These are phyloP conservation scores for Dromococcyx pavoninus DNA, from an alignment of 2,797 vertebrate species.

Conservation along the genomic window DNA sequence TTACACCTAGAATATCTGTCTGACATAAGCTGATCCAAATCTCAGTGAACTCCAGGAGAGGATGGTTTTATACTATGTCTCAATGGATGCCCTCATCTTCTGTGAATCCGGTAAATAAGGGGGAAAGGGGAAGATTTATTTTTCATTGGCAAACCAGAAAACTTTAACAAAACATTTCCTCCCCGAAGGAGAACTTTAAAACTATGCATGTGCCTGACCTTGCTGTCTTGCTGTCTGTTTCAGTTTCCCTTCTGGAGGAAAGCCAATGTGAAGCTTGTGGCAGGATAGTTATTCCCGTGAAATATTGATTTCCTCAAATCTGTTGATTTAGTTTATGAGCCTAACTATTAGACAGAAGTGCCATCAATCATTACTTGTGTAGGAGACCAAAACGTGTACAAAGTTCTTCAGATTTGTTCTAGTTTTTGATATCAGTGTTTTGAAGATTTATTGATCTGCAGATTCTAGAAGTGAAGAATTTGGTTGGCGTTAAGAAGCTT, in stretches of 20 bases:
- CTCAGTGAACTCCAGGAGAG: not conserved
- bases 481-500: not conserved
- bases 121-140: not conserved
- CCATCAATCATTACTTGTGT: not conserved
- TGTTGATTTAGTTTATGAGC: not conserved
- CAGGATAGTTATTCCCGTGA: not conserved
- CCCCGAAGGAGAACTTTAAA: not conserved
- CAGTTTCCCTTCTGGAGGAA: slow-evolving; percentile 21
- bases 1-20: not conserved
- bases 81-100: not conserved
- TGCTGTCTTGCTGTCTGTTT: not conserved
- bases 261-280: not conserved
- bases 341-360: not conserved
- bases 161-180: not conserved
- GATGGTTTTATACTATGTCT: not conserved
- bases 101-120: not conserved
- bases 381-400: not conserved
- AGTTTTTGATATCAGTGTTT: not conserved
- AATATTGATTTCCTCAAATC: not conserved
- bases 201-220: not conserved
- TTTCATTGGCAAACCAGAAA: not conserved
- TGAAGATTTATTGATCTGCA: not conserved
- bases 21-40: not conserved
- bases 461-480: not conserved
- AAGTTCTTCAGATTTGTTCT: not conserved